Percentiles rank a stretch among this genome's conserved stretches.
phyloP scores from a whole-genome alignment of 2,797 vertebrate genomes.

The Microchirus variegatus region DNA sequence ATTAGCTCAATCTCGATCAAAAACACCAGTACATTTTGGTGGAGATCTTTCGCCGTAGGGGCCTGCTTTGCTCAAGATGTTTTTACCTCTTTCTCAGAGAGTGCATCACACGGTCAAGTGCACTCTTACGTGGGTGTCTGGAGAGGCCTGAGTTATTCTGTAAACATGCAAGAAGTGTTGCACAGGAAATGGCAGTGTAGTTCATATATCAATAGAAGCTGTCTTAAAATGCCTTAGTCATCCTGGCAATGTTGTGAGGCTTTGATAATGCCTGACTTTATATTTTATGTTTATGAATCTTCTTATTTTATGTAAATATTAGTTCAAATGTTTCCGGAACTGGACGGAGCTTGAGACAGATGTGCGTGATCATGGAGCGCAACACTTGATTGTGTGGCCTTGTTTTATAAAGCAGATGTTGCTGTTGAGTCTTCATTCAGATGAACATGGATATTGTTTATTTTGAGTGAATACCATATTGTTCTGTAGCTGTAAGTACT shows the following conservation, averaged over 20 bases:
- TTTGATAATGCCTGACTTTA: slow-evolving; percentile 45
- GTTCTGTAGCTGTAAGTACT: too few species aligned
- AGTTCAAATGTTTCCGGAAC: slow-evolving; percentile 84
- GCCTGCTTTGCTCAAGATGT: slow-evolving; percentile 52
- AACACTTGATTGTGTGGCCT: slow-evolving; percentile 52
- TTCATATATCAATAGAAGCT: slow-evolving; percentile 31
- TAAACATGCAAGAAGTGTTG: slow-evolving; percentile 62
- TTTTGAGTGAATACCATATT: too few species aligned
- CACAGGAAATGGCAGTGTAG: slow-evolving; percentile 32
- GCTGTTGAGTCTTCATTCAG: slow-evolving; percentile 57
- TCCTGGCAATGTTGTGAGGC: slow-evolving; percentile 14
- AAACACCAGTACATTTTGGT: slow-evolving; percentile 50
- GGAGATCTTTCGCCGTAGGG: slow-evolving; percentile 35
- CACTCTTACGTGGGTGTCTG: slow-evolving; percentile 26
- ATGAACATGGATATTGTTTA: too few species aligned
- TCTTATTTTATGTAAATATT: slow-evolving; percentile 86
- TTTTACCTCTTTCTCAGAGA: slow-evolving; percentile 44
- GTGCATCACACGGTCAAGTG: slow-evolving; percentile 50
- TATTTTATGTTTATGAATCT: slow-evolving; percentile 85
- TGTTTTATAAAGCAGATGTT: slow-evolving; percentile 69
- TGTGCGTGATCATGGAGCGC: slow-evolving; percentile 64
- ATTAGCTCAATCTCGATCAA: slow-evolving; percentile 66
- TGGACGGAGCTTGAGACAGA: slow-evolving; percentile 63
- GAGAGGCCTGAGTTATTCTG: slow-evolving; percentile 38
- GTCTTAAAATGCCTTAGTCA: slow-evolving; percentile 29